Percentiles rank a stretch among this genome's conserved stretches.
These are phyloP conservation scores for Rhizomys pruinosus DNA, from an alignment of 2,113 vertebrate species.

Conservation along the genomic window DNA sequence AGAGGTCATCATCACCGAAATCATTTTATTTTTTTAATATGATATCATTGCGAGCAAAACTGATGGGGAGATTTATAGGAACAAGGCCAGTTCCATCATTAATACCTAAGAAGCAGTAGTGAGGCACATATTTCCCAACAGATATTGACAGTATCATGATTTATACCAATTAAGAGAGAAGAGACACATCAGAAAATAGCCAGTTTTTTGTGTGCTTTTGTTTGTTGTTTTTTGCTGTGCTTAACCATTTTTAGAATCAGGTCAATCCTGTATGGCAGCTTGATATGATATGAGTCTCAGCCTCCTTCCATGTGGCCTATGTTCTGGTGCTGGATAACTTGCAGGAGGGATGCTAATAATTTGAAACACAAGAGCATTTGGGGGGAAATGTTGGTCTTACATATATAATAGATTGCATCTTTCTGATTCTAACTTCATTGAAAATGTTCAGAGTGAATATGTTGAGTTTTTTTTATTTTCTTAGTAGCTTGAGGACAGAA, in stretches of 20 bases:
- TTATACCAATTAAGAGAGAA: background rate
- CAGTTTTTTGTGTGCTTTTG: too few relatives aligned
- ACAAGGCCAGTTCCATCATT: background rate
- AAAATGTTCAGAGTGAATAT: background rate
- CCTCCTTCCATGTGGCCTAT: too few relatives aligned
- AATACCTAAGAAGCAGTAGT: background rate
- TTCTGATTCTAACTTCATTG: background rate
- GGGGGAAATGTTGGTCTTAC: background rate
- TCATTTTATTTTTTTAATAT: too few relatives aligned
- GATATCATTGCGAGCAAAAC: too few relatives aligned
- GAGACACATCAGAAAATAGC: background rate
- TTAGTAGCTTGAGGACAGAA: background rate
- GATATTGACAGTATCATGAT: background rate
- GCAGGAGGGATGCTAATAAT: background rate
- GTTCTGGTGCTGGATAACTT: background rate
- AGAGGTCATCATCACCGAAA: too few relatives aligned
- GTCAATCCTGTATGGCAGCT: background rate
- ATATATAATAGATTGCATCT: background rate
- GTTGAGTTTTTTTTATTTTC: background rate
- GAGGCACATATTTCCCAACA: background rate
- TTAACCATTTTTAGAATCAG: background rate
- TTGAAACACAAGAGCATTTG: background rate
- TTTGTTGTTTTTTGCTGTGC: too few relatives aligned
- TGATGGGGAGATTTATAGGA: background rate
- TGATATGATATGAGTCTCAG: background rate